A percentile compares a stretch with the other conserved stretches of the same genome.
These are phyloP conservation scores for Netelia fuscicornis DNA, from an alignment of 2,888 invertebrate species.

Conservation along the genomic window DNA sequence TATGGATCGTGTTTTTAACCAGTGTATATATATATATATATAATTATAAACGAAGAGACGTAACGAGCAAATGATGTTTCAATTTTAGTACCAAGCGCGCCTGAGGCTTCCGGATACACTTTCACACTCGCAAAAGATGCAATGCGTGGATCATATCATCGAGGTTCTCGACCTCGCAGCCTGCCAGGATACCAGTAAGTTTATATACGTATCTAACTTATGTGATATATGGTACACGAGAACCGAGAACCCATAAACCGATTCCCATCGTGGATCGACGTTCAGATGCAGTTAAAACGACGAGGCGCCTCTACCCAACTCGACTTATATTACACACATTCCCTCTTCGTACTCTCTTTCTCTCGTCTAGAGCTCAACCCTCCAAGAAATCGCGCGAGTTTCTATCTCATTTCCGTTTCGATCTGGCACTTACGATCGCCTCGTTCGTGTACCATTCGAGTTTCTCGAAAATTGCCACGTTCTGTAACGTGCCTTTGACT, in stretches of 20 bases:
- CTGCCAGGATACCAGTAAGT: slow-evolving; percentile 91
- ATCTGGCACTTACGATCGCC: slow-evolving; percentile 22
- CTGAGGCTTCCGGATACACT: slow-evolving; percentile 90
- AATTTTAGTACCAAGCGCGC: slow-evolving; percentile 87
- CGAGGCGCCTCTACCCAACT: slow-evolving; percentile 43
- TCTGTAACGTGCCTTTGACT: slow-evolving; percentile 1
- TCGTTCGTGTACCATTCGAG: slow-evolving; percentile 1
- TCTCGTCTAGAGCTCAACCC: slow-evolving; percentile 25
- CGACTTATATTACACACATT: slow-evolving; percentile 1
- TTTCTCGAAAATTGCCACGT: slow-evolving; percentile 14
- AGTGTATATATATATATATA: slow-evolving; percentile 15
- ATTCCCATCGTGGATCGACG: slow-evolving; percentile 69
- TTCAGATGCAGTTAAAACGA: slow-evolving; percentile 65
- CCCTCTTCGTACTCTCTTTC: slow-evolving; percentile 5
- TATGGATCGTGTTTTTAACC: slow-evolving; percentile 18
- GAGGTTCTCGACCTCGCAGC: slow-evolving; percentile 90
- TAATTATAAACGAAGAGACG: slow-evolving; percentile 57
- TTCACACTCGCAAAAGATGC: slow-evolving; percentile 90
- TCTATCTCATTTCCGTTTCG: slow-evolving; percentile 44
- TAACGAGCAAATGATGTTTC: slow-evolving; percentile 72
- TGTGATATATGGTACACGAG: slow-evolving; percentile 37
- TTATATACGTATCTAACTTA: slow-evolving; percentile 32
- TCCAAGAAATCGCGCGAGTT: slow-evolving; percentile 31
- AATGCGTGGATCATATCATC: slow-evolving; percentile 91
- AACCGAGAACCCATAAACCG: slow-evolving; percentile 65